phyloP scores from a whole-genome alignment of 2,113 vertebrate species.

The Dasyornis broadbenti region DNA sequence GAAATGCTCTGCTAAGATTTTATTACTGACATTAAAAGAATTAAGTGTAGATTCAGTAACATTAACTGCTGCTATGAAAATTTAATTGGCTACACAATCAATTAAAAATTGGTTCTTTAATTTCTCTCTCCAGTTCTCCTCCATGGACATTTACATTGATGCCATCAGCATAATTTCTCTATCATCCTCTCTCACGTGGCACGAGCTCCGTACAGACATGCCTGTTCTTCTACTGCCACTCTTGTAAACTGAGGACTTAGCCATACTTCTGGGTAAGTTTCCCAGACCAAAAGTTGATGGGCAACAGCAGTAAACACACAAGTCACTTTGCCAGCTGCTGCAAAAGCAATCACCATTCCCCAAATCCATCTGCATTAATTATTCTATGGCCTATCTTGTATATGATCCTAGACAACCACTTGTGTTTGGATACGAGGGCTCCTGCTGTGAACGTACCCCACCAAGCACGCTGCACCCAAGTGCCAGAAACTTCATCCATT shows the following conservation, averaged over 20 bases:
- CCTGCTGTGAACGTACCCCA: conserved; percentile 70
- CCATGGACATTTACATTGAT: neutral
- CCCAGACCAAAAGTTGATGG: neutral
- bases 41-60: neutral
- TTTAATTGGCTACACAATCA: neutral
- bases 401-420: fast-evolving
- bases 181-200: neutral
- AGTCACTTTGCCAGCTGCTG: neutral
- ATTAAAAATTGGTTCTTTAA: neutral
- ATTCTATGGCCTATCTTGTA: neutral
- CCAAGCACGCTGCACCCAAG: conserved; percentile 83
- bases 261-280: neutral
- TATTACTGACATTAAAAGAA: conserved; percentile 5
- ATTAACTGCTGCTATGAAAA: conserved; percentile 5
- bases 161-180: neutral
- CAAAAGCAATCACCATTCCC: neutral
- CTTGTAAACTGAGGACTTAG: neutral
- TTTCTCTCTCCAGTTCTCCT: neutral
- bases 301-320: neutral
- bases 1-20: neutral
- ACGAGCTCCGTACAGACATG: neutral
- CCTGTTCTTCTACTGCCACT: neutral
- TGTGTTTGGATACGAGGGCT: neutral
- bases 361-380: neutral
- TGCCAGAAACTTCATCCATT: conserved; percentile 86